Evolutionary conservation across 2,113 vertebrate species (phyloP).

Genomic region (Poecilia latipinna): DNA sequence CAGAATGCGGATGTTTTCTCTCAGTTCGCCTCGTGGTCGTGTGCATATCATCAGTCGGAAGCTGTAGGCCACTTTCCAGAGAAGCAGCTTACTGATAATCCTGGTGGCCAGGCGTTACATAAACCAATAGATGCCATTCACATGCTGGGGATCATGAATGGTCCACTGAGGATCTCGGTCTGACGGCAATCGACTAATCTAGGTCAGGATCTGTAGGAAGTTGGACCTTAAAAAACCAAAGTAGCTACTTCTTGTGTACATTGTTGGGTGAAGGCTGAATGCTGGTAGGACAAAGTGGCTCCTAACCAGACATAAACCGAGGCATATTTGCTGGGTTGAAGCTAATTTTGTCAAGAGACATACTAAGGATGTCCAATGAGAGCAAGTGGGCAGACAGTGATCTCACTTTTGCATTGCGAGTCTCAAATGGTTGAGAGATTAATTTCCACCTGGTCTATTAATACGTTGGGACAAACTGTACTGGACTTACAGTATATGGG

Average conservation of each 20-base stretch:
- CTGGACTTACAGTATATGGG: constrained; percentile 26
- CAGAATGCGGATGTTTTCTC: neutral
- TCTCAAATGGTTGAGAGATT: constrained; percentile 45
- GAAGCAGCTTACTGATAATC: constrained; percentile 73
- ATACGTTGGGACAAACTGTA: constrained; percentile 14
- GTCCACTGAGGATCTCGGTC: neutral
- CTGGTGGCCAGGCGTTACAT: constrained; percentile 42
- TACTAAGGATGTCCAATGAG: neutral
- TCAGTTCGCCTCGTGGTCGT: neutral
- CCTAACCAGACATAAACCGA: neutral
- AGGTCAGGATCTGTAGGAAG: constrained; percentile 1
- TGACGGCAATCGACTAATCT: constrained; percentile 2
- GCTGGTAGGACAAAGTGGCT: neutral
- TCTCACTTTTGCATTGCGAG: neutral
- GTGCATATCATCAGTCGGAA: neutral
- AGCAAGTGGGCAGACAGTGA: neutral
- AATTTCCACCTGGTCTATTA: constrained; percentile 59
- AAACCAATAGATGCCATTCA: constrained; percentile 17
- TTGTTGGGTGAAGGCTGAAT: neutral
- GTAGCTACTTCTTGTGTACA: neutral
- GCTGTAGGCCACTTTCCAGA: constrained; percentile 21
- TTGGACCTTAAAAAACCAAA: constrained; percentile 8
- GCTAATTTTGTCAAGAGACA: neutral
- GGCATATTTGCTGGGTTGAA: neutral
- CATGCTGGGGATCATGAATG: constrained; percentile 44